A percentile compares a stretch with the other conserved stretches of the same genome.
These are phyloP conservation scores for Hesperophylax magnus DNA, from an alignment of 1,140 invertebrate genomes.

Conservation along the genomic window DNA sequence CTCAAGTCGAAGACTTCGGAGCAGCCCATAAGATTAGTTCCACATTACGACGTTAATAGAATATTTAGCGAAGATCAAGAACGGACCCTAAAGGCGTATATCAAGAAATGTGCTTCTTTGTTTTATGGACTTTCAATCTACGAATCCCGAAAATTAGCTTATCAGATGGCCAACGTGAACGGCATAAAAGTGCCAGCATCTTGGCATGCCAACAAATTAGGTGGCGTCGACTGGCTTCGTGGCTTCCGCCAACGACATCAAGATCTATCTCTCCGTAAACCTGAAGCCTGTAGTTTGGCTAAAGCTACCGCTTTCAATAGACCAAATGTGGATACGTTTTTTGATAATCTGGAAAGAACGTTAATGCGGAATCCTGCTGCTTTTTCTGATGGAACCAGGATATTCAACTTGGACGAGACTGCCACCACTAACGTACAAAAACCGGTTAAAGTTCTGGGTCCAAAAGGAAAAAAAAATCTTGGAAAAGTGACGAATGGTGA, in stretches of 20 bases:
- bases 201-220: neutral
- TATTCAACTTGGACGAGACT: neutral
- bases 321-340: neutral
- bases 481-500: neutral
- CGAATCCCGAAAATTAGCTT: neutral
- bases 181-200: neutral
- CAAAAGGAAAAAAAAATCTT: neutral
- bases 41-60: neutral
- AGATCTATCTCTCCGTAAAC: neutral
- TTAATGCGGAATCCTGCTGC: neutral
- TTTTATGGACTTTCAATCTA: neutral
- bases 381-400: neutral
- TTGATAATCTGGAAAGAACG: neutral
- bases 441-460: neutral
- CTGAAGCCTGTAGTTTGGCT: neutral
- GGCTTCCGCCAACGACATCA: neutral
- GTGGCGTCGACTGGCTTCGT: neutral
- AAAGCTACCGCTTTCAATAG: neutral
- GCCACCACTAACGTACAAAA: neutral
- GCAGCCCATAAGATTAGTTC: neutral
- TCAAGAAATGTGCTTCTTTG: neutral
- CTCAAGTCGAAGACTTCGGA: neutral
- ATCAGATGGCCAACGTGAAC: neutral
- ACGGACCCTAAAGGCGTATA: neutral
- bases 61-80: neutral